A percentile compares a stretch with the other conserved stretches of the same genome.
These are phyloP conservation scores for Apamea crenata DNA, from an alignment of 2,888 invertebrate species.

Conservation along the genomic window DNA sequence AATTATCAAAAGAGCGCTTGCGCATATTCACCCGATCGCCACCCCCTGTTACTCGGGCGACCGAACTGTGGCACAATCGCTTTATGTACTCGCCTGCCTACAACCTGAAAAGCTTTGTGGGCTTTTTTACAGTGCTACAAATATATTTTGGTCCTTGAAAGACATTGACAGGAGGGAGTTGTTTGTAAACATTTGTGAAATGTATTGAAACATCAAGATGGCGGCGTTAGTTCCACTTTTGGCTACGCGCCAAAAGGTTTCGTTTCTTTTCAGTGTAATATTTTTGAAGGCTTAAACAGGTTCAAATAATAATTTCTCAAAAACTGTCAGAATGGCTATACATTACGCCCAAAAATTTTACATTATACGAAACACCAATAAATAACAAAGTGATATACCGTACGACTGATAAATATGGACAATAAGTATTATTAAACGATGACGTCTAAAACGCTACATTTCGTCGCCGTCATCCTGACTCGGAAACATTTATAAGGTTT, in stretches of 20 bases:
- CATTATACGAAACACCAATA: neutral
- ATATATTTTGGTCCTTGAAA: neutral
- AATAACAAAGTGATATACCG: constrained; percentile 4
- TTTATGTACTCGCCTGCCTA: neutral
- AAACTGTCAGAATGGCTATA: neutral
- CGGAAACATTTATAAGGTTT: constrained; percentile 3
- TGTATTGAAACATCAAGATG: neutral
- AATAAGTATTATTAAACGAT: constrained; percentile 42
- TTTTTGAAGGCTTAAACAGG: too few species aligned
- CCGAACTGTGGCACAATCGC: neutral
- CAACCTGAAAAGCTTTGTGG: too few species aligned
- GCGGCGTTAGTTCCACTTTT: neutral
- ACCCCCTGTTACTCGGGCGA: neutral
- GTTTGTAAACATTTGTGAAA: neutral
- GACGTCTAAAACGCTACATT: constrained; percentile 32
- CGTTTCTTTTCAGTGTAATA: neutral
- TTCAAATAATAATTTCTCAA: too few species aligned
- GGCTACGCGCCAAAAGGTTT: neutral
- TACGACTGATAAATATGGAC: constrained; percentile 27
- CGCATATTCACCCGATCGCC: neutral
- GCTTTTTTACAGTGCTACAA: neutral
- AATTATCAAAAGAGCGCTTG: neutral
- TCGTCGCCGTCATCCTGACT: constrained; percentile 39
- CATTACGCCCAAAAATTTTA: neutral
- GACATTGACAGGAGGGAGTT: neutral